Percentiles rank a stretch among this genome's conserved stretches.
These are phyloP conservation scores for Coregonus sp. DNA, from an alignment of 2,797 vertebrate species.

Conservation along the genomic window DNA sequence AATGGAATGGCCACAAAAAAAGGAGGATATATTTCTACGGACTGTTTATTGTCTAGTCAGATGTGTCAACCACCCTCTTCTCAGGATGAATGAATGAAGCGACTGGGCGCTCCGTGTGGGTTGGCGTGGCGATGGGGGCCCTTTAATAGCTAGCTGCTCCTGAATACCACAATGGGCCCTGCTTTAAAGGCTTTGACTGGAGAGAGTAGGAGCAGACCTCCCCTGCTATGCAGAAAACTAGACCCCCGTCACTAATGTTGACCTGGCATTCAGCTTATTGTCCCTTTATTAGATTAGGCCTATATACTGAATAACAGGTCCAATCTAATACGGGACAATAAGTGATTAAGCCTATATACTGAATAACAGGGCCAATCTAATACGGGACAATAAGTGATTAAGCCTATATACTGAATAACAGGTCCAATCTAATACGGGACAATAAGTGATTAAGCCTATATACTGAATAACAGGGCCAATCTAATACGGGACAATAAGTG, in stretches of 20 bases:
- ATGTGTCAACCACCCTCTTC: conserved; percentile 10
- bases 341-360: too few relatives aligned
- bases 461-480: too few relatives aligned
- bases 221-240: conserved; percentile 37
- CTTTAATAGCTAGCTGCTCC: conserved; percentile 42
- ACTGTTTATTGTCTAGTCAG: not conserved
- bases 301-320: too few relatives aligned
- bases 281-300: not conserved
- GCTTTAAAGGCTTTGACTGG: conserved; percentile 32
- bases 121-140: conserved; percentile 7
- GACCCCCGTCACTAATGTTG: conserved; percentile 39
- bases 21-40: not conserved
- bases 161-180: conserved; percentile 11
- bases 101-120: not conserved
- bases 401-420: too few relatives aligned
- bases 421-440: too few relatives aligned
- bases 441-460: too few relatives aligned
- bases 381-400: too few relatives aligned
- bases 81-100: conserved; percentile 30
- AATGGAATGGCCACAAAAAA: not conserved
- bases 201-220: conserved; percentile 20
- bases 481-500: too few relatives aligned
- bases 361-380: too few relatives aligned
- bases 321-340: too few relatives aligned
- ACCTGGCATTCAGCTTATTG: conserved; percentile 27